phyloP scores from a whole-genome alignment of 35 echinoderm and acorn worm genomes.

The Strongylocentrotus purpuratus region DNA sequence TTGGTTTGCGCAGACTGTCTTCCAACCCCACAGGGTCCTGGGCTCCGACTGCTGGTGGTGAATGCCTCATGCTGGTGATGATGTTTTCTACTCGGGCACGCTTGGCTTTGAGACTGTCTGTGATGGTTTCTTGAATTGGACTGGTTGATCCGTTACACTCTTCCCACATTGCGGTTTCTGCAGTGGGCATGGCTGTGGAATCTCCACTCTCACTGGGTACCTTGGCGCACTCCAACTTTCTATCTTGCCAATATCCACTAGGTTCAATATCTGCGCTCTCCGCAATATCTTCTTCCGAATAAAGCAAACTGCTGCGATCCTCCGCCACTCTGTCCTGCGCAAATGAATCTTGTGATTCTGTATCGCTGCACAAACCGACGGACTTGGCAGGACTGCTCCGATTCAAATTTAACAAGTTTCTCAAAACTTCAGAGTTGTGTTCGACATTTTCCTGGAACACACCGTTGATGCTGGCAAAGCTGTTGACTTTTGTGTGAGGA shows the following conservation, averaged over 20 bases:
- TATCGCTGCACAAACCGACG: background rate
- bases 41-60: conserved; percentile 51
- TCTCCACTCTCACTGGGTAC: conserved; percentile 21
- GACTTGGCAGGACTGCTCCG: conserved; percentile 34
- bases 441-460: conserved; percentile 34
- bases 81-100: conserved; percentile 98
- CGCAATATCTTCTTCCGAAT: conserved; percentile 1
- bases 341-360: background rate
- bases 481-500: conserved; percentile 49
- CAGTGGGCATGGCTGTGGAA: conserved; percentile 38
- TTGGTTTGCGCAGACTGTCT: conserved; percentile 59
- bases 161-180: conserved; percentile 35
- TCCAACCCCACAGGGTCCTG: conserved; percentile 51
- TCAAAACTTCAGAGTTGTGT: conserved; percentile 67
- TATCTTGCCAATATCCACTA: background rate
- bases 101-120: conserved; percentile 83
- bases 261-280: background rate
- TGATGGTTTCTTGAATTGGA: conserved; percentile 51
- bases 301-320: background rate
- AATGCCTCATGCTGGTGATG: conserved; percentile 89
- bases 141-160: conserved; percentile 51
- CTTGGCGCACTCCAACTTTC: conserved; percentile 19
- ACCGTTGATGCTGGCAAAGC: conserved; percentile 59
- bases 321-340: background rate
- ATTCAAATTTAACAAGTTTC: conserved; percentile 62